A percentile compares a stretch with the other conserved stretches of the same genome.
Evolutionary conservation across 2,888 invertebrate genomes (phyloP).

Genomic region (Loripinus fragilis): DNA sequence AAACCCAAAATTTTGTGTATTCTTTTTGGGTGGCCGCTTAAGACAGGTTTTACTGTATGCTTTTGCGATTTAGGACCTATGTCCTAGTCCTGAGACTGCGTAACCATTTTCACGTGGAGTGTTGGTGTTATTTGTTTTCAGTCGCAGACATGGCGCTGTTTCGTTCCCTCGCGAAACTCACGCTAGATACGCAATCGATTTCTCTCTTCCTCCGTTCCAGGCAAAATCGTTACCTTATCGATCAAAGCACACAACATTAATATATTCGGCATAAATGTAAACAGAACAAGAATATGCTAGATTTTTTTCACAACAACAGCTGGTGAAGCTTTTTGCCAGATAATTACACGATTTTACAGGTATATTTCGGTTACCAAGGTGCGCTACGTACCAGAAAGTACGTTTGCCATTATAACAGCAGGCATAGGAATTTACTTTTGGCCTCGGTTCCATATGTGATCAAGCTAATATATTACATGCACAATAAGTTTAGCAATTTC

Average conservation of each 20-base stretch:
- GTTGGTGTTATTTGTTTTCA: too few relatives aligned
- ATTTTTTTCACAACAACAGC: neutral
- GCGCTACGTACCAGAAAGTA: neutral
- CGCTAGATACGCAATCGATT: neutral
- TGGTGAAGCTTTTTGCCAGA: neutral
- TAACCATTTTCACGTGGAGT: too few relatives aligned
- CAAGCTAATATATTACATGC: too few relatives aligned
- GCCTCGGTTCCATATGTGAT: too few relatives aligned
- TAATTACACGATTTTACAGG: constrained; percentile 10
- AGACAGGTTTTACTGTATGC: too few relatives aligned
- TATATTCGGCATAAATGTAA: constrained; percentile 6
- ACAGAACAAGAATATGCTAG: neutral
- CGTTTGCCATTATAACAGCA: neutral
- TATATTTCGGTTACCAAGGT: constrained; percentile 6
- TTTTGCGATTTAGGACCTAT: too few relatives aligned
- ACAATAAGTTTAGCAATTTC: too few relatives aligned
- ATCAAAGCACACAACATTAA: constrained; percentile 1
- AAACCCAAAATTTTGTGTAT: too few relatives aligned
- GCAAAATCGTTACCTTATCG: constrained; percentile 2
- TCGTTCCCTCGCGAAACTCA: neutral
- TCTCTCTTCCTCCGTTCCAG: neutral
- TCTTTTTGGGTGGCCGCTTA: too few relatives aligned
- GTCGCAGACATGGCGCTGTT: too few relatives aligned
- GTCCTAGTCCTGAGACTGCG: too few relatives aligned
- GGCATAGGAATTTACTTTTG: too few relatives aligned